phyloP scores from a whole-genome alignment of 1,140 invertebrate genomes.

The Drosophila murphyi region DNA sequence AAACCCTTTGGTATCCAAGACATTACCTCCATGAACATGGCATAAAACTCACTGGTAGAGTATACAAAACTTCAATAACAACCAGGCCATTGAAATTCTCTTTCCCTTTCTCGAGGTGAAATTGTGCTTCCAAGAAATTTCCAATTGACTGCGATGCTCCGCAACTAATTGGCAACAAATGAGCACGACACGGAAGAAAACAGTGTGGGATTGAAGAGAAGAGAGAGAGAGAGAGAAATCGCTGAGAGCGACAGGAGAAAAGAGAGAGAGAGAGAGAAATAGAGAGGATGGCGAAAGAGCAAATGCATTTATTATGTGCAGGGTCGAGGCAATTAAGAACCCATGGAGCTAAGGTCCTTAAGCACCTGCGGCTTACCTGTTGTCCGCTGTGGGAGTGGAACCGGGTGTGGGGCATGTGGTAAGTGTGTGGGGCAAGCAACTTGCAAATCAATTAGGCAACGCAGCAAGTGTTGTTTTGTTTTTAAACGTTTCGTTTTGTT shows the following conservation, averaged over 20 bases:
- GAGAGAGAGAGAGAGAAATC: background rate
- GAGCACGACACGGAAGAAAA: slow-evolving; percentile 61
- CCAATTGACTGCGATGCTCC: slow-evolving; percentile 79
- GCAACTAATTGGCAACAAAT: slow-evolving; percentile 83
- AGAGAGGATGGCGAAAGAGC: background rate
- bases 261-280: background rate
- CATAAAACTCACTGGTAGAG: background rate
- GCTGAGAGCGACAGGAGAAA: background rate
- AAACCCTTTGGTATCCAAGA: background rate
- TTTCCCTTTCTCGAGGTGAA: slow-evolving; percentile 1
- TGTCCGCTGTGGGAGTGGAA: background rate
- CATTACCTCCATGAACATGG: no score
- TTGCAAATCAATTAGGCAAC: slow-evolving; percentile 76
- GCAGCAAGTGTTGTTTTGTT: slow-evolving; percentile 52
- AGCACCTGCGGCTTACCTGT: slow-evolving; percentile 27
- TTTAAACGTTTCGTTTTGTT: slow-evolving; percentile 49
- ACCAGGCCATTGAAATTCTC: slow-evolving; percentile 5
- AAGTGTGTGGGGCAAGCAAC: slow-evolving; percentile 9
- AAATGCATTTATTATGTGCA: slow-evolving; percentile 46
- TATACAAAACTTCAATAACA: slow-evolving; percentile 11
- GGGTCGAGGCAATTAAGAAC: slow-evolving; percentile 13
- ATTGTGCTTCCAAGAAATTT: slow-evolving; percentile 62
- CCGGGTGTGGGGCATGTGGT: background rate
- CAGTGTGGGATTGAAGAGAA: background rate
- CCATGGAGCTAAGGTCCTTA: slow-evolving; percentile 49